Percentiles rank a stretch among this genome's conserved stretches.
phyloP scores from a whole-genome alignment of 2,113 vertebrate genomes.

The Varanus salvator region DNA sequence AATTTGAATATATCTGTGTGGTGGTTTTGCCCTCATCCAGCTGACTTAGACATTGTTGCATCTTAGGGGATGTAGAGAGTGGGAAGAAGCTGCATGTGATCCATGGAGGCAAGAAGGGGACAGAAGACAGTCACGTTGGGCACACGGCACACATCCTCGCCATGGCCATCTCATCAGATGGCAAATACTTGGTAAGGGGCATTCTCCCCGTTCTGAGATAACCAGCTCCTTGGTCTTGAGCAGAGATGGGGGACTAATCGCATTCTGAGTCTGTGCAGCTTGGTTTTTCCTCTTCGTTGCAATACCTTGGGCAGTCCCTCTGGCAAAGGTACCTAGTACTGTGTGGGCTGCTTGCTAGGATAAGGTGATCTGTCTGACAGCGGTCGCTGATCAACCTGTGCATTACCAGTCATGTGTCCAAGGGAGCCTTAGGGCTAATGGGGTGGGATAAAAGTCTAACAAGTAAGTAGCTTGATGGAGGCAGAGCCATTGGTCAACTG shows the following conservation, averaged over 20 bases:
- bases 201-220: background rate
- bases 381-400: background rate
- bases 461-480: background rate
- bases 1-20: background rate
- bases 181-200: constrained; percentile 90
- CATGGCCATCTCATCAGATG: constrained; percentile 94
- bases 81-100: constrained; percentile 89
- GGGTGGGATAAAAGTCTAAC: no score
- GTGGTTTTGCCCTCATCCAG: background rate
- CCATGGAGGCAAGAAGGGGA: constrained; percentile 85
- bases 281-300: background rate
- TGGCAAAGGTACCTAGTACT: background rate
- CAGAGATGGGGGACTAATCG: background rate
- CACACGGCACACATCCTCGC: constrained; percentile 88
- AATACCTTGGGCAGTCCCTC: background rate
- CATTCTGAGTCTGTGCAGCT: background rate
- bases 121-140: constrained; percentile 80
- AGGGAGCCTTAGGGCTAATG: no score
- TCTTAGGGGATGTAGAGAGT: constrained; percentile 88
- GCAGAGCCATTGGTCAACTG: background rate
- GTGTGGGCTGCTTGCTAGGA: background rate
- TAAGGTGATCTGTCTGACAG: background rate
- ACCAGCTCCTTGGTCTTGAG: background rate
- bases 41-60: constrained; percentile 4
- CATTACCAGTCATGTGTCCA: background rate